phyloP scores from a whole-genome alignment of 2,113 vertebrate genomes.

The Rutilus rutilus region DNA sequence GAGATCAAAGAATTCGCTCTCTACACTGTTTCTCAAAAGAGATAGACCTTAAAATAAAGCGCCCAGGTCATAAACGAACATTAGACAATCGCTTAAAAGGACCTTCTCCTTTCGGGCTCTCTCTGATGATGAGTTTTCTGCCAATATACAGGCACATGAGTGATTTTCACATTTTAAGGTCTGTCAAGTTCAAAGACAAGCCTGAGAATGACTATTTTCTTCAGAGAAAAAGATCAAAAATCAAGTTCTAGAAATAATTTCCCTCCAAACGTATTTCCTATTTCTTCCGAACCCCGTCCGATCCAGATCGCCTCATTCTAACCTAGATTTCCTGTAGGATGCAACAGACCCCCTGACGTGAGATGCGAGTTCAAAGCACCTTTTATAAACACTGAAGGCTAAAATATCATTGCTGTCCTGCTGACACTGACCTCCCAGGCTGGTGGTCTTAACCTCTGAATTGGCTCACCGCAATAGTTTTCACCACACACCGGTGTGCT shows the following conservation, averaged over 20 bases:
- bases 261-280: background rate
- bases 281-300: background rate
- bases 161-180: background rate
- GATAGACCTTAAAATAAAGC: background rate
- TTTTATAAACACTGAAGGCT: background rate
- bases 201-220: background rate
- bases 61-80: background rate
- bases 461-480: background rate
- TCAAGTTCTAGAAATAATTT: background rate
- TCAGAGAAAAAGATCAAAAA: background rate
- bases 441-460: conserved; percentile 31
- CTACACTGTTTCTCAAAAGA: conserved; percentile 15
- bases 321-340: background rate
- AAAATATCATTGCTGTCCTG: conserved; percentile 32
- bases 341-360: background rate
- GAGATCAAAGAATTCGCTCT: conserved; percentile 30
- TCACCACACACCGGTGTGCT: background rate
- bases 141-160: background rate
- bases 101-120: background rate
- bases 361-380: conserved; percentile 1
- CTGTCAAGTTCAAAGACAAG: background rate
- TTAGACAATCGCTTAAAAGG: conserved; percentile 4
- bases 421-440: background rate
- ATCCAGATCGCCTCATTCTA: background rate
- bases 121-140: background rate